Evolutionary conservation across 2,797 vertebrate species (phyloP).

Genomic region (Malacoctenus gilli): DNA sequence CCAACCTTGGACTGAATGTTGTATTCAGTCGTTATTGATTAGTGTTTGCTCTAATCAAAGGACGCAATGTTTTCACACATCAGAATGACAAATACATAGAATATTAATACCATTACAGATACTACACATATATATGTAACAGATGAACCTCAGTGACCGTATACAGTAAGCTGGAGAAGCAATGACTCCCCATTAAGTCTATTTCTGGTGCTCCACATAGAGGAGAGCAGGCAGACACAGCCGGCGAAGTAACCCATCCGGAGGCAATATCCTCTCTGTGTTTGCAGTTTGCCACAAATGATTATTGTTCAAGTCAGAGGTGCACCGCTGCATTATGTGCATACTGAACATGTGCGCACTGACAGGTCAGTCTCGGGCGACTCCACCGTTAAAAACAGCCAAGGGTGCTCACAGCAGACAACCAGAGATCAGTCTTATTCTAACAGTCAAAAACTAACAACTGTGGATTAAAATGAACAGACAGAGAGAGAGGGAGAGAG

Average conservation of each 20-base stretch:
- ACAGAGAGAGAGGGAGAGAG: too few species aligned
- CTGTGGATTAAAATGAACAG: too few species aligned
- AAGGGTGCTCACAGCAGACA: not conserved
- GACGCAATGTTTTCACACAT: too few species aligned
- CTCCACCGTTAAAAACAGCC: not conserved
- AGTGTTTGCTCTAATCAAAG: too few species aligned
- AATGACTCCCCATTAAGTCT: constrained; percentile 3
- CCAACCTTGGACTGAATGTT: too few species aligned
- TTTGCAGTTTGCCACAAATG: constrained; percentile 50
- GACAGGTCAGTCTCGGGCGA: not conserved
- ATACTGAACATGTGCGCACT: constrained; percentile 7
- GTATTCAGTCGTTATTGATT: too few species aligned
- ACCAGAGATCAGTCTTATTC: too few species aligned
- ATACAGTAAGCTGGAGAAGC: not conserved
- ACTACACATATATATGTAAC: too few species aligned
- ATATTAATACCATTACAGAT: too few species aligned
- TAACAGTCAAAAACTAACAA: too few species aligned
- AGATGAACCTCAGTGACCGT: not conserved
- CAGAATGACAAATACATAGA: too few species aligned
- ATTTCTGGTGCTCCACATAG: too few species aligned
- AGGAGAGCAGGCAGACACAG: constrained; percentile 9
- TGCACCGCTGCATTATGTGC: constrained; percentile 7
- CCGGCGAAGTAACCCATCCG: constrained; percentile 34
- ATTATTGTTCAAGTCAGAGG: constrained; percentile 39
- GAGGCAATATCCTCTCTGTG: constrained; percentile 43